Base-by-base conservation (phyloP, 30 jellyfish, hydroid and myxozoan genomes). In the Hydractinia echinata region DNA sequence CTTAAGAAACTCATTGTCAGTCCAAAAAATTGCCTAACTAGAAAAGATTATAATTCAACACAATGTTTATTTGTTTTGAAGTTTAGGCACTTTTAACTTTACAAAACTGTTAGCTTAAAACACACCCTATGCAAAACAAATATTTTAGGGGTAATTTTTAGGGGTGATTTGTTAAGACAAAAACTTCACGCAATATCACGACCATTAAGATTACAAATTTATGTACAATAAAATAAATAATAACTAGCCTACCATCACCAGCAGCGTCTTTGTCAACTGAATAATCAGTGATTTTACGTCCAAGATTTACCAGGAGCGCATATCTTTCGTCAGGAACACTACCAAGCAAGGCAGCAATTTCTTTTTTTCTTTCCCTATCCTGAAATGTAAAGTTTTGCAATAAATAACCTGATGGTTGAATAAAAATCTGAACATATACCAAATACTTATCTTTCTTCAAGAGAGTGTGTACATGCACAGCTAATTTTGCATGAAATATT, bases 251-350 rank as follows among this genome's bases (percentile, higher is more conserved):
- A 86, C 95, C 97, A 83, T 87, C 99, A 8, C 89, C 94, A 49
- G 88, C 95, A 11, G 89, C 80, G 51, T 94, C 99, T 83, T 83
- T 86, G 7, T 94, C 99, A 67, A 85, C 89, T 6, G 95, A 90
- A 67, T 94, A 94, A 83, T 94, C 99, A 48, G 99, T 85, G 4
- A 94, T 94, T 85, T 94, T 94, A 74, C 87, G 89, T 39, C 97
- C 96, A 8, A 94, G 85, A 72, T 88, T 88, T 44, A 86, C 95
- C 44, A 94, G 87, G 86, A 94, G 56, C 6, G 97, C 99, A 86
- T 89, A 94, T 81, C 97, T 64, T 76, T 94, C 99, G 79, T 94
- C 99, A 15, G 95, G 96, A 95, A 94, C 76, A 14, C 74, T 86
- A 7, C 99, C 99, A 20, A 94, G 93, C 54, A 94, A 70, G 6